Percentiles rank a stretch among this genome's conserved stretches.
phyloP scores from a whole-genome alignment of 2,113 vertebrate genomes.

The Tricholaema leucomelas region DNA sequence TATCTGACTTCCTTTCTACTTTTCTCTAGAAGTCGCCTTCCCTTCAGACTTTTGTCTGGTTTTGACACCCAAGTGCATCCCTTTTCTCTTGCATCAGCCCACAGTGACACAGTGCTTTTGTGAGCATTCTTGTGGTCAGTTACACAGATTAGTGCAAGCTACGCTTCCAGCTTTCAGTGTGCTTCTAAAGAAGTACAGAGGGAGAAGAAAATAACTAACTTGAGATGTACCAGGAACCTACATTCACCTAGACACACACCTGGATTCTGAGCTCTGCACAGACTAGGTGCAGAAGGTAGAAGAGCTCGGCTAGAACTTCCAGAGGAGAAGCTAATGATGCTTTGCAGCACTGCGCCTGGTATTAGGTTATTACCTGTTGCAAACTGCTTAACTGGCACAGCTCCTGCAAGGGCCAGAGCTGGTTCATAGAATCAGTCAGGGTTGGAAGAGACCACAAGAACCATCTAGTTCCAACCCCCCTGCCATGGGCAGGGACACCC shows the following conservation, averaged over 20 bases:
- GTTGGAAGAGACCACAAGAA: too few species aligned
- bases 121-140: not conserved
- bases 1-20: not conserved
- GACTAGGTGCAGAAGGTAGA: not conserved
- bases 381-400: not conserved
- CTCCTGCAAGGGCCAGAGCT: not conserved
- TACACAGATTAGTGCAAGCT: not conserved
- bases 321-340: not conserved
- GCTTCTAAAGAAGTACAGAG: not conserved
- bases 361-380: not conserved
- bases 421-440: too few species aligned
- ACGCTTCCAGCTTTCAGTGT: not conserved
- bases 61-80: not conserved
- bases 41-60: not conserved
- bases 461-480: too few species aligned
- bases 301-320: not conserved
- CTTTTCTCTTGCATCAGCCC: not conserved
- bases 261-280: not conserved
- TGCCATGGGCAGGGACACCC: too few species aligned
- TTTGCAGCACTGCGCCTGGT: not conserved
- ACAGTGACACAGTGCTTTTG: not conserved
- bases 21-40: not conserved
- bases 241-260: rapidly evolving
- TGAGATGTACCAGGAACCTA: rapidly evolving
- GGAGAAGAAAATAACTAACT: not conserved